These are phyloP conservation scores for Ispidina picta DNA, from an alignment of 2,797 vertebrate species.

Conservation along the genomic window DNA sequence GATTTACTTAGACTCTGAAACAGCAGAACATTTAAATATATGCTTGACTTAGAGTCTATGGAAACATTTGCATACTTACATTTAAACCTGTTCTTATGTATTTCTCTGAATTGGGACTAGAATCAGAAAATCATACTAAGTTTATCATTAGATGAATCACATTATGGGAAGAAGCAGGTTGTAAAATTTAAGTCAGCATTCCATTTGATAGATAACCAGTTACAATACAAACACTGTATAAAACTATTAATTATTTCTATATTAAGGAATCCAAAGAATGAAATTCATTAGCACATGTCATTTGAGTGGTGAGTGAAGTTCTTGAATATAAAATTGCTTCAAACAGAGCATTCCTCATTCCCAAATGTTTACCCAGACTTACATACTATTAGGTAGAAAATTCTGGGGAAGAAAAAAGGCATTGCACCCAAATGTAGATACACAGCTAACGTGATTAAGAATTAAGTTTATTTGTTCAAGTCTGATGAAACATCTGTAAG, in stretches of 20 bases:
- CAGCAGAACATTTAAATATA: conserved; percentile 24
- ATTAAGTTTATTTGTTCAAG: not conserved
- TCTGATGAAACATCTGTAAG: not conserved
- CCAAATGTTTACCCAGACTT: not conserved
- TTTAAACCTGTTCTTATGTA: not conserved
- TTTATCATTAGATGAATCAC: not conserved
- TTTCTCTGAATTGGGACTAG: not conserved
- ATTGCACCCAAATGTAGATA: not conserved
- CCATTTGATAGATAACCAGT: not conserved
- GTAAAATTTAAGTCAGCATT: not conserved
- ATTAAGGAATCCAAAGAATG: not conserved
- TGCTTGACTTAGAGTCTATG: conserved; percentile 33
- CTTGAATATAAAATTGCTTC: not conserved
- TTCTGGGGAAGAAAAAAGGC: not conserved
- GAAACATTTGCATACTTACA: conserved; percentile 41
- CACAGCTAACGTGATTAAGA: not conserved
- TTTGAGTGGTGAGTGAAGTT: not conserved
- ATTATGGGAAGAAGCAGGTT: not conserved
- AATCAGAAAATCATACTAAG: not conserved
- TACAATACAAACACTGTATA: not conserved
- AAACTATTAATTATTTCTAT: not conserved
- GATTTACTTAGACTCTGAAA: conserved; percentile 43
- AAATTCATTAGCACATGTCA: not conserved
- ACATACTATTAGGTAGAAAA: not conserved
- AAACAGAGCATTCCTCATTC: not conserved